Evolutionary conservation across 2,797 vertebrate species (phyloP).

Genomic region (Pogoniulus pusillus): DNA sequence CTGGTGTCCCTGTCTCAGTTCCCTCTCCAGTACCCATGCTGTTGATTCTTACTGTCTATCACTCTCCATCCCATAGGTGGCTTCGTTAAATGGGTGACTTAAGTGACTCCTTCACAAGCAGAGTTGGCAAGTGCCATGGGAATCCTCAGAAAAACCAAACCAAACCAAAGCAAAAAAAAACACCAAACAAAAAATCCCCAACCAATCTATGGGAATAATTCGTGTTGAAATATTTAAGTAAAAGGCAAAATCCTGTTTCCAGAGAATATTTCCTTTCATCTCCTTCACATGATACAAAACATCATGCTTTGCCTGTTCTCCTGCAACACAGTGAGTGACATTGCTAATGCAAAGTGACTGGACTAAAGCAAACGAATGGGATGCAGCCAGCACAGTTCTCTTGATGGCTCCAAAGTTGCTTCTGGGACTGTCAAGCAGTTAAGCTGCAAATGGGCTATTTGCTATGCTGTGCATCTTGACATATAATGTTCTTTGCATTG

Average conservation of each 20-base stretch:
- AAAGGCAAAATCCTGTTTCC: background rate
- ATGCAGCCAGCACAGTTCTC: background rate
- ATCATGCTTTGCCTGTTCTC: background rate
- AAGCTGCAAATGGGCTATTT: constrained; percentile 5
- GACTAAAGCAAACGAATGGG: background rate
- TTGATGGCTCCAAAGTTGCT: background rate
- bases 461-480: background rate
- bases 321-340: background rate
- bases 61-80: background rate
- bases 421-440: constrained; percentile 9
- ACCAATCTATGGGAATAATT: too few species aligned
- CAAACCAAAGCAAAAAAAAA: background rate
- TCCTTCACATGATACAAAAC: background rate
- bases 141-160: background rate
- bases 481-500: background rate
- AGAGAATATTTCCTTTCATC: background rate
- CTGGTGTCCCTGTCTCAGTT: background rate
- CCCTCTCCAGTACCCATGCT: background rate
- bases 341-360: constrained; percentile 15
- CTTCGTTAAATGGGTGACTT: background rate
- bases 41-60: background rate
- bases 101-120: background rate
- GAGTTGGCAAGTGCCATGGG: background rate
- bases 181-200: too few species aligned
- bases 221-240: background rate